These are phyloP conservation scores for Abscondita cerata DNA, from an alignment of 2,888 invertebrate species.

Conservation along the genomic window DNA sequence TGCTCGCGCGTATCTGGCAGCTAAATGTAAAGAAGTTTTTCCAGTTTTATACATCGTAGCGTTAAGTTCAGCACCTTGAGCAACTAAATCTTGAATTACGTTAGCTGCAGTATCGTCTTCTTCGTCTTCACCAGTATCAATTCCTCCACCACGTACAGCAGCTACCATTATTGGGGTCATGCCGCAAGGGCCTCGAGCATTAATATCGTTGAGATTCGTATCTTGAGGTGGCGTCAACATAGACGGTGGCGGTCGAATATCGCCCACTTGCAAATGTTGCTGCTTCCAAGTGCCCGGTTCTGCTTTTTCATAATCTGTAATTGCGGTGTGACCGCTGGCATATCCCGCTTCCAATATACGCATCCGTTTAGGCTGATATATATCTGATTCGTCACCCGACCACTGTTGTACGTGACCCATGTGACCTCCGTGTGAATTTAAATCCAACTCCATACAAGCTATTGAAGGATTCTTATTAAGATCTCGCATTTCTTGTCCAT, in stretches of 20 bases:
- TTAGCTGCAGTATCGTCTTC: slow-evolving; percentile 69
- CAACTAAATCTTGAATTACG: slow-evolving; percentile 58
- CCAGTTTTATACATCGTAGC: slow-evolving; percentile 96
- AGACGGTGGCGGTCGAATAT: slow-evolving; percentile 78
- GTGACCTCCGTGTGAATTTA: slow-evolving; percentile 60
- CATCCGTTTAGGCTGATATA: slow-evolving; percentile 85
- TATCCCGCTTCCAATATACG: slow-evolving; percentile 75
- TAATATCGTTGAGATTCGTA: slow-evolving; percentile 47
- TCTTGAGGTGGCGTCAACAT: slow-evolving; percentile 85
- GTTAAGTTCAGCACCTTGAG: slow-evolving; percentile 85
- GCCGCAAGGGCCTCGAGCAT: slow-evolving; percentile 89
- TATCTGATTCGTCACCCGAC: slow-evolving; percentile 88
- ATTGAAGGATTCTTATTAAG: slow-evolving; percentile 80
- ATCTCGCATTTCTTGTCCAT: slow-evolving; percentile 95
- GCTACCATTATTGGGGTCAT: slow-evolving; percentile 97
- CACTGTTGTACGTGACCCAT: slow-evolving; percentile 67
- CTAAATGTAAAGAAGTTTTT: slow-evolving; percentile 92
- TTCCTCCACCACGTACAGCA: slow-evolving; percentile 82
- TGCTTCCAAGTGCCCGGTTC: slow-evolving; percentile 90
- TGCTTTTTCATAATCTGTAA: slow-evolving; percentile 87
- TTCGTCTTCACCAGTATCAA: slow-evolving; percentile 82
- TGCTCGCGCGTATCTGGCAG: slow-evolving; percentile 90
- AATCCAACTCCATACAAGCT: slow-evolving; percentile 77
- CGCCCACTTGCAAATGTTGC: slow-evolving; percentile 90
- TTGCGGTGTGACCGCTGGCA: slow-evolving; percentile 87